Conservation (phyloP, 2,797 vertebrate species). For the Myotis vivesi region DNA sequence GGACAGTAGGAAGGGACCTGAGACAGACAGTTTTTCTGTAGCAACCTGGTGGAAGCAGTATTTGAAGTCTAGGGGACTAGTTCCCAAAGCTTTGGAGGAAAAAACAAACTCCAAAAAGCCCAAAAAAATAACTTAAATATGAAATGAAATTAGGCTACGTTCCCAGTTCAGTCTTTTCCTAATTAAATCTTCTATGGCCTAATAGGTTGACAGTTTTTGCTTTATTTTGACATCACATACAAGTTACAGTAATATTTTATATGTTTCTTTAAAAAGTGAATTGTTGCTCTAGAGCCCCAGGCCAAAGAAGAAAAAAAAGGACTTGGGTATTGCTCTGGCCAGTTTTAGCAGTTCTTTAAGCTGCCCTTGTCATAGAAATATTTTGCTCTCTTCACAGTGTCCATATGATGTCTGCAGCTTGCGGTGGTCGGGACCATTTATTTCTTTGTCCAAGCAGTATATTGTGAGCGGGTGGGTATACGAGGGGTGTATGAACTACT, state of each 20-base stretch:
- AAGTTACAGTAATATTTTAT: background rate
- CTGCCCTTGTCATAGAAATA: background rate
- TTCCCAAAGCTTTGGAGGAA: background rate
- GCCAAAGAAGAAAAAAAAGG: background rate
- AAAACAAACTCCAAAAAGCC: background rate
- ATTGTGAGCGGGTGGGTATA: rapidly evolving
- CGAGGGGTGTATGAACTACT: background rate
- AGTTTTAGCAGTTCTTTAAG: background rate
- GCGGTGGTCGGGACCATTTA: background rate
- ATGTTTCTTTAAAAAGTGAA: background rate
- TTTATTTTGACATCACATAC: background rate
- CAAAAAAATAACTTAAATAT: background rate
- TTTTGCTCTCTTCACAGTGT: background rate
- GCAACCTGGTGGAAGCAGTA: slow-evolving; percentile 39
- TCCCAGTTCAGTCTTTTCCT: background rate
- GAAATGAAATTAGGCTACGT: background rate
- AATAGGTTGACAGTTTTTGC: background rate
- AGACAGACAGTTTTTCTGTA: slow-evolving; percentile 38
- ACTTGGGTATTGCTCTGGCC: background rate
- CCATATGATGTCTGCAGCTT: background rate
- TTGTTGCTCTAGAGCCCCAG: background rate
- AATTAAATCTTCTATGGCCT: background rate
- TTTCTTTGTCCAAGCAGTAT: background rate
- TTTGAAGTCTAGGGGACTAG: background rate
- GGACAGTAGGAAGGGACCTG: slow-evolving; percentile 35